These are phyloP conservation scores for Cremastinae sp. DNA, from an alignment of 2,888 invertebrate species.

Conservation along the genomic window DNA sequence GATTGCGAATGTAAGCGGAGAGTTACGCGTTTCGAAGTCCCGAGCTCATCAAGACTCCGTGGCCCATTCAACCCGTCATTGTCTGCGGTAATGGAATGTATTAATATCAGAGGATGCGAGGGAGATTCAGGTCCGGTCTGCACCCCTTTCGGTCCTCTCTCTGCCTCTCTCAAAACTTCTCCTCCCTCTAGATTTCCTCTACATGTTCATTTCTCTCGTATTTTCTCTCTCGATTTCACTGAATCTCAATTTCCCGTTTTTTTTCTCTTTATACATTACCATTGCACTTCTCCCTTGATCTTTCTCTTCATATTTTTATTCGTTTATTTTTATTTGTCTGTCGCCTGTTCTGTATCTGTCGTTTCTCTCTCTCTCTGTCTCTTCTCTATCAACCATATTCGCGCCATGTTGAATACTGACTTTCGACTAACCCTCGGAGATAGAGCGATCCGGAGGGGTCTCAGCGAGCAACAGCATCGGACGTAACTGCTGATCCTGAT, in stretches of 20 bases:
- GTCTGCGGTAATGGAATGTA: conserved; percentile 79
- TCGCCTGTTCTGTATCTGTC: too few relatives aligned
- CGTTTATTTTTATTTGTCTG: conserved; percentile 1
- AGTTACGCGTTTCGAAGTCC: conserved; percentile 67
- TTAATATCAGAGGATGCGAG: conserved; percentile 76
- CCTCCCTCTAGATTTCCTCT: conserved; percentile 54
- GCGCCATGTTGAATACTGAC: conserved; percentile 37
- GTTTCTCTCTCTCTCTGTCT: too few relatives aligned
- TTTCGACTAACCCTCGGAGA: conserved; percentile 36
- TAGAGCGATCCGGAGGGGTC: conserved; percentile 48
- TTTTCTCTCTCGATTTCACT: conserved; percentile 55
- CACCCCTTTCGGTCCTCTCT: conserved; percentile 38
- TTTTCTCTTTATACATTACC: too few relatives aligned
- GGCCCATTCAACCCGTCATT: conserved; percentile 78
- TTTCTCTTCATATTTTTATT: too few relatives aligned
- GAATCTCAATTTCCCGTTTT: conserved; percentile 11
- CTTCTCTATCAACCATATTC: too few relatives aligned
- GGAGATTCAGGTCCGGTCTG: conserved; percentile 66
- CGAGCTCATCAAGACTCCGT: conserved; percentile 77
- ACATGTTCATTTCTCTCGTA: conserved; percentile 49
- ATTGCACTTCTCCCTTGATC: too few relatives aligned
- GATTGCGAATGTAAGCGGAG: conserved; percentile 13
- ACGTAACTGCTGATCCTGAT: conserved; percentile 58
- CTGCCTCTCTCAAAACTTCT: conserved; percentile 46
- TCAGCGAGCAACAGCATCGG: conserved; percentile 52